phyloP scores from a whole-genome alignment of 92 coral and sea anemone species.

The Phenganax subtilis region DNA sequence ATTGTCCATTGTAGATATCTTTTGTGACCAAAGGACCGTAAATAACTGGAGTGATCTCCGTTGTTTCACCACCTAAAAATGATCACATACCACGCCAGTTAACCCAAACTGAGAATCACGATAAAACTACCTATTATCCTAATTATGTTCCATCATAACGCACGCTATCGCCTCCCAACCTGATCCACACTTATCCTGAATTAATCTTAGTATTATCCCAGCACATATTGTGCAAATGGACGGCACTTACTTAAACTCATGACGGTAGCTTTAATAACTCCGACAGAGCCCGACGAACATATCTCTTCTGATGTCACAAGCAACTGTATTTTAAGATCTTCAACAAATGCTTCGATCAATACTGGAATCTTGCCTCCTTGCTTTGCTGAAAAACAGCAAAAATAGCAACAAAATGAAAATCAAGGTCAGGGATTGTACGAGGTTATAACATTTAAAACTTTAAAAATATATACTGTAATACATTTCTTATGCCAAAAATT shows the following conservation, averaged over 20 bases:
- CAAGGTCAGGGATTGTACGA: no score
- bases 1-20: slow-evolving; percentile 54
- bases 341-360: slow-evolving; percentile 55
- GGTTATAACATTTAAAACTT: no score
- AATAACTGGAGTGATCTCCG: slow-evolving; percentile 60
- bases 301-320: slow-evolving; percentile 62
- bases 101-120: not conserved
- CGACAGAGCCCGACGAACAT: slow-evolving; percentile 70
- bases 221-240: no score
- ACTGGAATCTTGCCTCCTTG: slow-evolving; percentile 38
- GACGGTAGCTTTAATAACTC: slow-evolving; percentile 55
- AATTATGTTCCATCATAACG: not conserved
- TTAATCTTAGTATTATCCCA: no score
- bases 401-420: not conserved
- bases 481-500: no score
- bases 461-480: no score
- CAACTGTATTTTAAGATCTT: slow-evolving; percentile 65
- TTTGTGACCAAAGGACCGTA: slow-evolving; percentile 82
- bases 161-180: not conserved
- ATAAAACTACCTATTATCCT: not conserved
- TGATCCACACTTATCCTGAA: not conserved
- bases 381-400: slow-evolving; percentile 14
- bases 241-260: slow-evolving; percentile 54
- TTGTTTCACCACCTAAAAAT: slow-evolving; percentile 8
- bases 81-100: not conserved